Evolutionary conservation across 2,113 vertebrate species (phyloP).

Genomic region (Lepidothrix coronata): DNA sequence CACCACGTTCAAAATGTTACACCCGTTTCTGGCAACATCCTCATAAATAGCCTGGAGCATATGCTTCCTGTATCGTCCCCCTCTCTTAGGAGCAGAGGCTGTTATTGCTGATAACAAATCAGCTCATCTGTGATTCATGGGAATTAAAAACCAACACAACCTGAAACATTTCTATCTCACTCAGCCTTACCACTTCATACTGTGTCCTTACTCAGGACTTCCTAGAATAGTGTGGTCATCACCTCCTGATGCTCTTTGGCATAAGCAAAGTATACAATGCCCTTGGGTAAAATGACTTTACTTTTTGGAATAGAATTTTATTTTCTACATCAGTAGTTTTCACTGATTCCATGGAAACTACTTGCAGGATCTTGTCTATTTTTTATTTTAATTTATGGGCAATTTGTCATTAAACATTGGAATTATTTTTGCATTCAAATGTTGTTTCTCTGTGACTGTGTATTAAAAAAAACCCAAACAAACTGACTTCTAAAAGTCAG

Average conservation of each 20-base stretch:
- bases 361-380: not conserved
- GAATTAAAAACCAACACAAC: not conserved
- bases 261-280: not conserved
- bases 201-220: not conserved
- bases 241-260: not conserved
- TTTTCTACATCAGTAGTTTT: not conserved
- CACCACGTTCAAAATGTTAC: not conserved
- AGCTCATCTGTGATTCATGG: slow-evolving; percentile 1
- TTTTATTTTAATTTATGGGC: not conserved
- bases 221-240: not conserved
- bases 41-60: slow-evolving; percentile 17
- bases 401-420: not conserved
- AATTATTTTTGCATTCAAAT: not conserved
- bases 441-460: not conserved
- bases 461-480: not conserved
- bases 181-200: not conserved
- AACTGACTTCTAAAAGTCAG: not conserved
- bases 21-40: slow-evolving; percentile 4
- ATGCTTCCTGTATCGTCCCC: not conserved
- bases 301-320: not conserved
- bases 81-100: not conserved
- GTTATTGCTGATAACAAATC: slow-evolving; percentile 29
- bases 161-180: not conserved
- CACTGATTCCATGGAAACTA: slow-evolving; percentile 23
- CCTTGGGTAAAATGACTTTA: slow-evolving; percentile 3